Evolutionary conservation across 2,113 vertebrate species (phyloP).

Genomic region (Xenotilapia flavipinnis): DNA sequence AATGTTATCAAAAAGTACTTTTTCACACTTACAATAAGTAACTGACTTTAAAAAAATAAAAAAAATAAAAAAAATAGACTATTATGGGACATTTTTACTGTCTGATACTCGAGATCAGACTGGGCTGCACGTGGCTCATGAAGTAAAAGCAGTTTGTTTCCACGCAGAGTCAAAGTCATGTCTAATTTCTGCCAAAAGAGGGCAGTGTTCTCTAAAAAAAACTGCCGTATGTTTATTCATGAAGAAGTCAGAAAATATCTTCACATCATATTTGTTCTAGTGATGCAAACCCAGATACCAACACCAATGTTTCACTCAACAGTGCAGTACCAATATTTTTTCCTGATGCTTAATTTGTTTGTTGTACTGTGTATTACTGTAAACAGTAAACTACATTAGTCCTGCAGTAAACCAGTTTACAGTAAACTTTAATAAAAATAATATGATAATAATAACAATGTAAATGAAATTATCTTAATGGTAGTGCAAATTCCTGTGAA

Average conservation of each 20-base stretch:
- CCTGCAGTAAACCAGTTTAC: neutral
- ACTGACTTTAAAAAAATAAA: rapidly evolving
- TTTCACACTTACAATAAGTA: neutral
- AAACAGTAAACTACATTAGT: neutral
- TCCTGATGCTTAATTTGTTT: neutral
- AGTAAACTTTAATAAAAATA: neutral
- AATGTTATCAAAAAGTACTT: neutral
- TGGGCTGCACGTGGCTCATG: neutral
- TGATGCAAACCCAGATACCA: neutral
- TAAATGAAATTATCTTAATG: neutral
- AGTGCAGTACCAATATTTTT: neutral
- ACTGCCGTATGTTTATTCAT: neutral
- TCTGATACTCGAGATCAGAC: neutral
- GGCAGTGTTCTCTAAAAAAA: neutral
- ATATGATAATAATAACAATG: neutral
- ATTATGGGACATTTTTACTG: neutral
- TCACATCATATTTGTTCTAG: neutral
- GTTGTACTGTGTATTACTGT: neutral
- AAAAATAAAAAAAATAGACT: neutral
- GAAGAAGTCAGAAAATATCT: neutral
- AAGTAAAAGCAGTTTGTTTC: neutral
- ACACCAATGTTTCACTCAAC: neutral
- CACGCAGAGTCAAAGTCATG: neutral
- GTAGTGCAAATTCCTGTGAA: neutral
- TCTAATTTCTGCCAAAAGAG: neutral